Evolutionary conservation across 2,888 invertebrate species (phyloP).

Genomic region (Xiphydria camelus): DNA sequence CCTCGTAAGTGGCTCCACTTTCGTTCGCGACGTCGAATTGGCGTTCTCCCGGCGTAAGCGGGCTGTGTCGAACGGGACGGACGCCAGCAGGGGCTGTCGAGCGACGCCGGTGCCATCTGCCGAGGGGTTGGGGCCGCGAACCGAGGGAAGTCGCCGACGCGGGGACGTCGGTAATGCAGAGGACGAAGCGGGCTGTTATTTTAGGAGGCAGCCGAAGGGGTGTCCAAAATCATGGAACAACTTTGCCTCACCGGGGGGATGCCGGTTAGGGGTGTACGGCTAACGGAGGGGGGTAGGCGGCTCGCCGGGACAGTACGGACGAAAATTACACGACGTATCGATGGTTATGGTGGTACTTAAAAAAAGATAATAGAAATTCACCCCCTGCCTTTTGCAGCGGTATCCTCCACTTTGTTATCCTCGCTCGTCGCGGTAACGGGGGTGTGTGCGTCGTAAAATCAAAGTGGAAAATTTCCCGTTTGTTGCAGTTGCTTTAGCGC

Average conservation of each 20-base stretch:
- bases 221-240: conserved; percentile 30
- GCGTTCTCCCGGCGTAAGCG: not conserved
- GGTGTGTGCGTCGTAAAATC: too few relatives aligned
- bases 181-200: conserved; percentile 1
- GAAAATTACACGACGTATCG: too few relatives aligned
- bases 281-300: not conserved
- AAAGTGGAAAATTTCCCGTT: too few relatives aligned
- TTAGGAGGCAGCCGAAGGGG: conserved; percentile 24
- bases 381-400: too few relatives aligned
- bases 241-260: conserved; percentile 21
- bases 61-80: conserved; percentile 3
- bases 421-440: too few relatives aligned
- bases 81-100: conserved; percentile 33
- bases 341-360: too few relatives aligned
- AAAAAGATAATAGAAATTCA: too few relatives aligned
- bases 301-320: not conserved
- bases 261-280: conserved; percentile 19
- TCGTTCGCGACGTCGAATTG: too few relatives aligned
- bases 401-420: too few relatives aligned
- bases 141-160: not conserved
- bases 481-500: too few relatives aligned
- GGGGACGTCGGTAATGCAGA: conserved; percentile 46
- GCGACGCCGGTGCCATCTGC: conserved; percentile 42
- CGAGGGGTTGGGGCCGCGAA: conserved; percentile 20
- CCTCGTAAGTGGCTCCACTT: too few relatives aligned